phyloP scores from a whole-genome alignment of 2,888 invertebrate genomes.

The Clitarchus hookeri region DNA sequence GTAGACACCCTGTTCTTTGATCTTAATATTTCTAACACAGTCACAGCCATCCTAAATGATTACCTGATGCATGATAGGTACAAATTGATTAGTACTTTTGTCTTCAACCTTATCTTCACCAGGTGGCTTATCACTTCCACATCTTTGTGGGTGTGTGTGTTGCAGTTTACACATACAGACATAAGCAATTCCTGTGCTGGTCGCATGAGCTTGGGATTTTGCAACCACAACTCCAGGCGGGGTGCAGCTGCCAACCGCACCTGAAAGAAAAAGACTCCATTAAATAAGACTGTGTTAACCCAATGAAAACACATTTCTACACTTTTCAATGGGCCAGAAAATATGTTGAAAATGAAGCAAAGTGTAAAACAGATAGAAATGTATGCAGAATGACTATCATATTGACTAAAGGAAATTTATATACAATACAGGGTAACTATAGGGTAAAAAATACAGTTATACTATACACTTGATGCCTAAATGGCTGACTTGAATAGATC shows the following conservation, averaged over 20 bases:
- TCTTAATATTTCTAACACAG: background rate
- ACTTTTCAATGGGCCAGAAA: no score
- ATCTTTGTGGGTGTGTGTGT: constrained; percentile 68
- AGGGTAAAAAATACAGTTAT: no score
- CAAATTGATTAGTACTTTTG: constrained; percentile 87
- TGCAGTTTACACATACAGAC: constrained; percentile 89
- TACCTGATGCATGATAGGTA: constrained; percentile 81
- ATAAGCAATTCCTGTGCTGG: constrained; percentile 91
- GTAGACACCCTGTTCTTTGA: background rate
- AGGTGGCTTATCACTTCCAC: constrained; percentile 81
- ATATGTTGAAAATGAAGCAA: no score
- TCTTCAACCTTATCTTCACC: constrained; percentile 89
- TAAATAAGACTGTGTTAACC: background rate
- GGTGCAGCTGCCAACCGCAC: constrained; percentile 78
- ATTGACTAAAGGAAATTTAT: no score
- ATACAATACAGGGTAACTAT: no score
- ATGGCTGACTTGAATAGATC: no score
- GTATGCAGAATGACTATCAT: no score
- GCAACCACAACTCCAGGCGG: constrained; percentile 90
- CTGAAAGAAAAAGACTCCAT: constrained; percentile 42
- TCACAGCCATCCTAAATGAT: background rate
- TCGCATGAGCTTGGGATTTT: constrained; percentile 92
- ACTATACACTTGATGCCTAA: no score
- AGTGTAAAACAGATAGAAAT: no score
- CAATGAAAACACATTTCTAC: no score